Evolutionary conservation across 2,888 invertebrate genomes (phyloP).

Genomic region (Lycocerus yunnanus): DNA sequence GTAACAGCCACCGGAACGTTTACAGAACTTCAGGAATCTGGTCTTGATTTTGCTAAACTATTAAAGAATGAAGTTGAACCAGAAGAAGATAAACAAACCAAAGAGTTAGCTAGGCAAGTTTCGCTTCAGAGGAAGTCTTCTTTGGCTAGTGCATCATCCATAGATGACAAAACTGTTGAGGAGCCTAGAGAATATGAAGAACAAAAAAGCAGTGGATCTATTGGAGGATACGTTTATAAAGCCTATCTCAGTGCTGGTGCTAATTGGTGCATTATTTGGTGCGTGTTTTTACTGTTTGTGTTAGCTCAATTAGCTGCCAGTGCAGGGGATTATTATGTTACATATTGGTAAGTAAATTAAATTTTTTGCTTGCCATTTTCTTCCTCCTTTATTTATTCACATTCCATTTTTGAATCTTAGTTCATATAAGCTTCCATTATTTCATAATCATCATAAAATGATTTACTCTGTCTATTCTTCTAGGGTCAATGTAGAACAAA

Average conservation of each 20-base stretch:
- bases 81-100: not conserved
- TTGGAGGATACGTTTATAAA: conserved; percentile 60
- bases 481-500: conserved; percentile 43
- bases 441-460: too few relatives aligned
- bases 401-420: too few relatives aligned
- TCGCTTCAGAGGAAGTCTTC: conserved; percentile 57
- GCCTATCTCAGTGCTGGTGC: conserved; percentile 76
- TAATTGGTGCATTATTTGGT: conserved; percentile 62
- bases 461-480: conserved; percentile 7
- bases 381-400: too few relatives aligned
- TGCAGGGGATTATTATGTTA: conserved; percentile 77
- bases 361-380: not conserved
- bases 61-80: conserved; percentile 10
- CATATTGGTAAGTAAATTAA: conserved; percentile 65
- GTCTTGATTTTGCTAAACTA: conserved; percentile 71
- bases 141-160: conserved; percentile 58
- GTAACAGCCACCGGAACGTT: conserved; percentile 63
- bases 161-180: conserved; percentile 47
- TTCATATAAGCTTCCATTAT: too few relatives aligned
- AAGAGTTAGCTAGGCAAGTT: not conserved
- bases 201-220: conserved; percentile 63
- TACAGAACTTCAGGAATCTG: conserved; percentile 68
- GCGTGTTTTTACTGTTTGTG: conserved; percentile 66
- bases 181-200: conserved; percentile 57
- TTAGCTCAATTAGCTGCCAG: conserved; percentile 74